Base-by-base conservation (phyloP, 2,113 vertebrate genomes). In the Gymnogyps californianus region DNA sequence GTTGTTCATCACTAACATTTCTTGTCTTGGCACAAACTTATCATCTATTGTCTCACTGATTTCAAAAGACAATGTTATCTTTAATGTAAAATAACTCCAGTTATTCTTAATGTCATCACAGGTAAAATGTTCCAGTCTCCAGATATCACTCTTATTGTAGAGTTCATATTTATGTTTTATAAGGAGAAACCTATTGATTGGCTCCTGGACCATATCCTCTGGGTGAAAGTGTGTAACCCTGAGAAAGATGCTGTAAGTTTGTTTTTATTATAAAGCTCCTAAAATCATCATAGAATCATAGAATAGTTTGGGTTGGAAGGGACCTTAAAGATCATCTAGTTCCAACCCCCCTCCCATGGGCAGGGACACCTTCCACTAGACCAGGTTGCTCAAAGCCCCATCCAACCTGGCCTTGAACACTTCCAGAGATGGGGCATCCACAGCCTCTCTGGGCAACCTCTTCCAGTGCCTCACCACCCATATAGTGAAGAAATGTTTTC, bases 91-190 rank as follows among this genome's bases (percentile, higher is more conserved):
- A n/a, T 95, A 96, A 90, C 32, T 91, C 28, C 25, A 52, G 55
- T 75, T 95, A 24, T 87, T 94, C 69, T 87, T 96, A 55, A 95
- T 97, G 26, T 97, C 90, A 85, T 97, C 96, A 38, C 98, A 99
- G 99, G 99, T 91, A 99, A 99, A 98, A 99, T 99, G 99, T 99
- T 99, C 96, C 99, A 99, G 97, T 99, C 99, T 52, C 99, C 99
- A 59, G 99, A 99, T 98, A 98, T 99, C 66, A 99, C 99, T 96
- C 98, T 99, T 91, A 99, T 99, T 81, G 99, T 99, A 76, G 99
- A 99, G 98, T 99, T 99, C 97, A 99, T 99, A 98, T 99, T 99
- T 96, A 99, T 99, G 99, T 99, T 99, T 97, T 99, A 99, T 92
- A 99, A 99, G 93, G 99, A 99, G 98, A 99, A 99, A 93, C 99